Percentiles rank a stretch among this genome's conserved stretches.
phyloP scores from a whole-genome alignment of 2,113 vertebrate species.

The Meleagris gallopavo region DNA sequence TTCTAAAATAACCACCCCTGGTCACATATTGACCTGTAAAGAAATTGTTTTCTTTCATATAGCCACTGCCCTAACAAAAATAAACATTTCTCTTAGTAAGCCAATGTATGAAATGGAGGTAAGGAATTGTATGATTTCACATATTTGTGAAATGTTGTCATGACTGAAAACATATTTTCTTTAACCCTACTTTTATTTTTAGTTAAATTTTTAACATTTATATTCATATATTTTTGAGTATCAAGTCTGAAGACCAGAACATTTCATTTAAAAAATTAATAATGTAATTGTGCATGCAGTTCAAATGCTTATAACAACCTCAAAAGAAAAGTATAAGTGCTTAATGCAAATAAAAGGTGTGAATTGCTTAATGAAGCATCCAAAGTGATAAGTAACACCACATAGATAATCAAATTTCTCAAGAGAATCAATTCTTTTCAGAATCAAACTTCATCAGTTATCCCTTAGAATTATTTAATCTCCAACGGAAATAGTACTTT shows the following conservation, averaged over 20 bases:
- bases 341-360: constrained; percentile 10
- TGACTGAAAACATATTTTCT: not conserved
- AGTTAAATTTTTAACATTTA: not conserved
- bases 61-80: not conserved
- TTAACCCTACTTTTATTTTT: not conserved
- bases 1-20: not conserved
- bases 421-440: not conserved
- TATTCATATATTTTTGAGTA: not conserved
- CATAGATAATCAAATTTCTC: not conserved
- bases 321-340: not conserved
- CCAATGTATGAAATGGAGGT: not conserved
- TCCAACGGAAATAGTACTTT: not conserved
- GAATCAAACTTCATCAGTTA: not conserved
- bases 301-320: not conserved
- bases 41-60: not conserved
- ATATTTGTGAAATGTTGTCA: not conserved
- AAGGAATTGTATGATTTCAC: too few relatives aligned
- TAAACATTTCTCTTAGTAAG: not conserved
- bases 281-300: not conserved
- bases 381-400: not conserved
- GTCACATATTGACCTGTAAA: not conserved
- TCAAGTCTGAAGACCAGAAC: not conserved
- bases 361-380: not conserved
- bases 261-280: not conserved
- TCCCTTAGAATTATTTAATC: not conserved